These are phyloP conservation scores for Nothoprocta perdicaria DNA, from an alignment of 2,113 vertebrate genomes.

Conservation along the genomic window DNA sequence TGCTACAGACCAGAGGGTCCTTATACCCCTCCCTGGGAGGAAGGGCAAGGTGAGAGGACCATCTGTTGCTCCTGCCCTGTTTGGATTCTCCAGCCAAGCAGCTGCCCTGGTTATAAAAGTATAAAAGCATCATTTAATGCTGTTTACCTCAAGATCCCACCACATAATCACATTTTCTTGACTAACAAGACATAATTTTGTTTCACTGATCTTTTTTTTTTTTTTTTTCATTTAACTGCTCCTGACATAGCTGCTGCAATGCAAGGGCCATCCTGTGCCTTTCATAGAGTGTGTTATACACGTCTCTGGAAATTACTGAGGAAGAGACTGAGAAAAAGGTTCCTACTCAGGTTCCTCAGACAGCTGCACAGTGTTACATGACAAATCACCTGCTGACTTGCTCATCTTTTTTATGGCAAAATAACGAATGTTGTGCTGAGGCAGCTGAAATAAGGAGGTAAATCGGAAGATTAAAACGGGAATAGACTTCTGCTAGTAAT, in stretches of 20 bases:
- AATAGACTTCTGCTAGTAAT: not conserved
- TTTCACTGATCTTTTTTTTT: no score
- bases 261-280: not conserved
- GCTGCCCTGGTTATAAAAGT: not conserved
- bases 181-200: not conserved
- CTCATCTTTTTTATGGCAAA: not conserved
- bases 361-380: accelerated
- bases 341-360: accelerated
- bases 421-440: not conserved
- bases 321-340: not conserved
- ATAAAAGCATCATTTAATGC: not conserved
- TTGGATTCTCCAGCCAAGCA: not conserved
- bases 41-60: not conserved
- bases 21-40: not conserved
- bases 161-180: accelerated
- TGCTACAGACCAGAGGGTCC: accelerated
- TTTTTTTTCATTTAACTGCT: not conserved
- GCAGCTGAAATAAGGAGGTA: not conserved
- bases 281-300: accelerated
- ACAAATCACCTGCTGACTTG: not conserved
- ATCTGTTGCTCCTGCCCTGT: accelerated
- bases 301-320: accelerated
- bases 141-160: not conserved
- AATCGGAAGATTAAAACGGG: accelerated
- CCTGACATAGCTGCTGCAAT: not conserved